Percentiles rank a stretch among this genome's conserved stretches.
These are phyloP conservation scores for Actinemys pallida DNA, from an alignment of 2,113 vertebrate genomes.

Conservation along the genomic window DNA sequence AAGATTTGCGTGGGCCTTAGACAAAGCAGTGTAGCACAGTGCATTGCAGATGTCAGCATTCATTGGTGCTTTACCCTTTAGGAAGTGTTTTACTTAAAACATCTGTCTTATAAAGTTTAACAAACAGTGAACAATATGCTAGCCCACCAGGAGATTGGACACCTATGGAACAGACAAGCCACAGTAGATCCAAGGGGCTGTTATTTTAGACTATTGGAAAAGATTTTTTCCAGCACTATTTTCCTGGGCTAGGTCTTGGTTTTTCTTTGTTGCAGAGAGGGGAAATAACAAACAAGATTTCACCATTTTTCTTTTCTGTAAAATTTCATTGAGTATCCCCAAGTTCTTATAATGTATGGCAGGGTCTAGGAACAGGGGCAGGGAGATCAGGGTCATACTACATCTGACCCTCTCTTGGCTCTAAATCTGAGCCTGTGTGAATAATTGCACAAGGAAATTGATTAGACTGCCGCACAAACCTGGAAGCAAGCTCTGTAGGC, in stretches of 20 bases:
- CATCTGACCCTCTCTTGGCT: background rate
- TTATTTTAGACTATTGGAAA: background rate
- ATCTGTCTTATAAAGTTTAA: background rate
- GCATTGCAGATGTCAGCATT: background rate
- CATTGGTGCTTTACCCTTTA: background rate
- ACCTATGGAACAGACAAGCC: background rate
- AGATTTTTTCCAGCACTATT: background rate
- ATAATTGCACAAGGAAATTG: background rate
- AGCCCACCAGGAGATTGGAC: background rate
- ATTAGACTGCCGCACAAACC: background rate
- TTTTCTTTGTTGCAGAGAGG: background rate
- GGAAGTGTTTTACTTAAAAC: background rate
- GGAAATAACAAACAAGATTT: background rate
- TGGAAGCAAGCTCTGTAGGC: background rate
- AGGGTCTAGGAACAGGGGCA: background rate
- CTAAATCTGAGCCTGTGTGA: background rate
- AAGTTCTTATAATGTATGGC: background rate
- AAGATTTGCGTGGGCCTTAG: background rate
- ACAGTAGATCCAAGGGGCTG: background rate
- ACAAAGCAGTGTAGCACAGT: rapidly evolving
- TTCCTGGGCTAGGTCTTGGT: background rate
- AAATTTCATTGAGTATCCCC: background rate
- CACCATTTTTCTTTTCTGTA: background rate
- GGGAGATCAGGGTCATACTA: background rate
- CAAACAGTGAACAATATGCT: background rate